These are phyloP conservation scores for Neotoma lepida DNA, from an alignment of 2,113 vertebrate genomes.

Conservation along the genomic window DNA sequence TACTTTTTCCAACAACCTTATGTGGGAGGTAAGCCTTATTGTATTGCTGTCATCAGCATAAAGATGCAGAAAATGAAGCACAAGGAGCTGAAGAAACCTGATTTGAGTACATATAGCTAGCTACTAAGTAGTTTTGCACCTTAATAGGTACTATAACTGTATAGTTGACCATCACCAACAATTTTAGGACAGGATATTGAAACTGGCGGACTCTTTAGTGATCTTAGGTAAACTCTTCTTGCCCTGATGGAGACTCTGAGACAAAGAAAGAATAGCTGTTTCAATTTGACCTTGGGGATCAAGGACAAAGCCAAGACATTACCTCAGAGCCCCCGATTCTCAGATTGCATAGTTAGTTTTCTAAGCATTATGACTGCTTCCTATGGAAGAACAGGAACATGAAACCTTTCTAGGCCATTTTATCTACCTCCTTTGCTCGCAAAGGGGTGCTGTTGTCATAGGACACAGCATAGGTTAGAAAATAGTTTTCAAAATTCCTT, in stretches of 20 bases:
- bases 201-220: not conserved
- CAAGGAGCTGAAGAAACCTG: not conserved
- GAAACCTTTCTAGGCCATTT: not conserved
- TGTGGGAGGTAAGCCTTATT: not conserved
- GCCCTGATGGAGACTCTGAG: not conserved
- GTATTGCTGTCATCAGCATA: not conserved
- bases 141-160: not conserved
- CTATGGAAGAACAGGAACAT: not conserved
- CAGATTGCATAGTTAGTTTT: not conserved
- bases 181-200: slow-evolving; percentile 2
- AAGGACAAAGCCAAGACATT: not conserved
- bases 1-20: not conserved
- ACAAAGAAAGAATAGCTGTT: not conserved
- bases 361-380: not conserved
- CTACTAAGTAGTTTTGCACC: not conserved
- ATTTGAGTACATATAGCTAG: not conserved
- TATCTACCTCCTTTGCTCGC: not conserved
- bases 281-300: not conserved
- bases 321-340: not conserved
- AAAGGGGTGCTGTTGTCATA: not conserved
- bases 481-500: not conserved
- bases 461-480: not conserved
- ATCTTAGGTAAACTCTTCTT: not conserved
- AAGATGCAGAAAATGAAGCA: not conserved
- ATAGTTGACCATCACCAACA: not conserved